These are phyloP conservation scores for Pseudotriccus pelzelni DNA, from an alignment of 2,797 vertebrate species.

Conservation along the genomic window DNA sequence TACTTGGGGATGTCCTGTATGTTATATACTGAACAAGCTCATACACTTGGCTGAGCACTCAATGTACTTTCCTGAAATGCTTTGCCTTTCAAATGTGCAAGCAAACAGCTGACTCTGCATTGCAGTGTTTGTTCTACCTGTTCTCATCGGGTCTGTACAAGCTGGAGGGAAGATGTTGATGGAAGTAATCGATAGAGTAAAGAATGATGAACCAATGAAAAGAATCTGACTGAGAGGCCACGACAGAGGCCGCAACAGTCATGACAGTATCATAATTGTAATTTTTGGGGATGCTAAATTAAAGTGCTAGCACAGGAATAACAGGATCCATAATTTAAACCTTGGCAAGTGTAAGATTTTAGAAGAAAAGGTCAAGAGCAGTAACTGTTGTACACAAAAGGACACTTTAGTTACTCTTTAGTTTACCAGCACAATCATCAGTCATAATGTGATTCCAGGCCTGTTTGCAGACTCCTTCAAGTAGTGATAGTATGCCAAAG, in stretches of 20 bases:
- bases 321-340: conserved; percentile 3
- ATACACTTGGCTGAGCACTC: not conserved
- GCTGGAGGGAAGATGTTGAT: conserved; percentile 80
- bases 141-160: conserved; percentile 75
- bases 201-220: conserved; percentile 91
- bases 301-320: not conserved
- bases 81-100: conserved; percentile 62
- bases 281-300: not conserved
- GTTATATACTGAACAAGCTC: not conserved
- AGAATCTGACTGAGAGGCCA: conserved; percentile 62
- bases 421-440: not conserved
- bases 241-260: not conserved
- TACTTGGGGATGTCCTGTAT: not conserved
- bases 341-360: not conserved
- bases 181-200: conserved; percentile 88
- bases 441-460: accelerated
- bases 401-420: not conserved
- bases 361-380: not conserved
- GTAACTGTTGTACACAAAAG: not conserved
- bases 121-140: conserved; percentile 72
- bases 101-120: conserved; percentile 78
- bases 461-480: not conserved
- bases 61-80: conserved; percentile 6
- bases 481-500: not conserved
- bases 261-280: conserved; percentile 20